phyloP scores from a whole-genome alignment of 2,888 invertebrate genomes.

The Yponomeuta sedellus region DNA sequence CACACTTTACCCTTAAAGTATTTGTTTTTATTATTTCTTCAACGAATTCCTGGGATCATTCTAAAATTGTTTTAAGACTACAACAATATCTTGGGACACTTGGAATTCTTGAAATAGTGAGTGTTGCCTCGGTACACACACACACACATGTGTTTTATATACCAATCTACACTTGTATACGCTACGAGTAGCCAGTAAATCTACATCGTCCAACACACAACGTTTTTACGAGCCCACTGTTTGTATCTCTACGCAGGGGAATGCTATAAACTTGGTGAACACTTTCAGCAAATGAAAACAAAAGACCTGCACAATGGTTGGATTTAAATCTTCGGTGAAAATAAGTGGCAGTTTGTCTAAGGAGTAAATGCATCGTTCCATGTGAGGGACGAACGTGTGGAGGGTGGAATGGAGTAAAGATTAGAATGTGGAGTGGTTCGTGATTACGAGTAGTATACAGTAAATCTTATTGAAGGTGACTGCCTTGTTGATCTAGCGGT shows the following conservation, averaged over 20 bases:
- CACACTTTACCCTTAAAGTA: too few relatives aligned
- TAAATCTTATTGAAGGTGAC: too few relatives aligned
- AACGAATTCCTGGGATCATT: too few relatives aligned
- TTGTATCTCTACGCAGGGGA: not conserved
- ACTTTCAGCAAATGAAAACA: constrained; percentile 4
- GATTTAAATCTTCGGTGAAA: not conserved
- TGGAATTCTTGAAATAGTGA: too few relatives aligned
- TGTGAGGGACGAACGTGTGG: not conserved
- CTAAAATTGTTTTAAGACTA: too few relatives aligned
- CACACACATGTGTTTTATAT: too few relatives aligned
- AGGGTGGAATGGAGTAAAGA: not conserved
- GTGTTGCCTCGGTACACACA: too few relatives aligned
- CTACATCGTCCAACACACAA: constrained; percentile 6
- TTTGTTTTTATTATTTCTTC: too few relatives aligned
- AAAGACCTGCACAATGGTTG: not conserved
- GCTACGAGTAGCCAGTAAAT: constrained; percentile 6
- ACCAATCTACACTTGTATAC: too few relatives aligned
- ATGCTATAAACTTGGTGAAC: not conserved
- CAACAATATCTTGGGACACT: too few relatives aligned
- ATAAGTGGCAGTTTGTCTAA: not conserved
- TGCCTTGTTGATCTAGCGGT: too few relatives aligned
- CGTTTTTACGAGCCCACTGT: constrained; percentile 4
- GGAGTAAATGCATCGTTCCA: not conserved
- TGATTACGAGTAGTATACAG: too few relatives aligned
- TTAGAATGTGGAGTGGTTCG: not conserved